Percentiles rank a stretch among this genome's conserved stretches.
These are phyloP conservation scores for Hydra vulgaris DNA, from an alignment of 30 jellyfish, hydroid and myxozoan species.

Conservation along the genomic window DNA sequence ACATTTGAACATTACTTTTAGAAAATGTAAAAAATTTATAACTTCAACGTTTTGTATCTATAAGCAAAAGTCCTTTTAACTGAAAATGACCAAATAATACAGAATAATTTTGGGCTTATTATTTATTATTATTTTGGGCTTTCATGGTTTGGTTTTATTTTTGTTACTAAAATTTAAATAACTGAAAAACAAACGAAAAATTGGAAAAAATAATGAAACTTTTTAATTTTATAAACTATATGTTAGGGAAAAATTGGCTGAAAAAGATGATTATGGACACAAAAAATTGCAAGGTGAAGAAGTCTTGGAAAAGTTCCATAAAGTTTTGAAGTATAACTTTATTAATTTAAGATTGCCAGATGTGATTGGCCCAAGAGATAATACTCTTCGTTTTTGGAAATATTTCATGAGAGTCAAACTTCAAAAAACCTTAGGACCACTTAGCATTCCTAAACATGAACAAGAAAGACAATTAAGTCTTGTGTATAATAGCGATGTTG, in stretches of 20 bases:
- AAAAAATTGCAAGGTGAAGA: conserved; percentile 36
- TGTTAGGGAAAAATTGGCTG: conserved; percentile 9
- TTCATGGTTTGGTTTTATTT: too few relatives aligned
- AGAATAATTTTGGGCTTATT: too few relatives aligned
- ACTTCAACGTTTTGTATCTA: too few relatives aligned
- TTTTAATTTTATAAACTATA: not conserved
- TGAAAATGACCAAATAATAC: too few relatives aligned
- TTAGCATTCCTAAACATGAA: conserved; percentile 5
- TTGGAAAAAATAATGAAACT: not conserved
- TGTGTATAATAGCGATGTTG: conserved; percentile 26
- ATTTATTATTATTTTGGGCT: too few relatives aligned
- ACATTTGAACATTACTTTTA: too few relatives aligned
- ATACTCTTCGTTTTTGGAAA: conserved; percentile 32
- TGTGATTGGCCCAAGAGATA: conserved; percentile 39
- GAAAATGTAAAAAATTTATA: too few relatives aligned
- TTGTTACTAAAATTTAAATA: too few relatives aligned
- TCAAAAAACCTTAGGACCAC: conserved; percentile 13
- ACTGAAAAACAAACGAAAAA: too few relatives aligned
- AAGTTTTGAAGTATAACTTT: not conserved
- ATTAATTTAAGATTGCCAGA: conserved; percentile 30
- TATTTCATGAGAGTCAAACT: conserved; percentile 22
- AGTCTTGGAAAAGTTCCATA: conserved; percentile 6
- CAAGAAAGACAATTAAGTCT: conserved; percentile 16
- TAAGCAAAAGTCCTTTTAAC: too few relatives aligned
- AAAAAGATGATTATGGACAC: conserved; percentile 18